A percentile compares a stretch with the other conserved stretches of the same genome.
phyloP scores from a whole-genome alignment of 2,797 vertebrate species.

The Benthosema pterotum region DNA sequence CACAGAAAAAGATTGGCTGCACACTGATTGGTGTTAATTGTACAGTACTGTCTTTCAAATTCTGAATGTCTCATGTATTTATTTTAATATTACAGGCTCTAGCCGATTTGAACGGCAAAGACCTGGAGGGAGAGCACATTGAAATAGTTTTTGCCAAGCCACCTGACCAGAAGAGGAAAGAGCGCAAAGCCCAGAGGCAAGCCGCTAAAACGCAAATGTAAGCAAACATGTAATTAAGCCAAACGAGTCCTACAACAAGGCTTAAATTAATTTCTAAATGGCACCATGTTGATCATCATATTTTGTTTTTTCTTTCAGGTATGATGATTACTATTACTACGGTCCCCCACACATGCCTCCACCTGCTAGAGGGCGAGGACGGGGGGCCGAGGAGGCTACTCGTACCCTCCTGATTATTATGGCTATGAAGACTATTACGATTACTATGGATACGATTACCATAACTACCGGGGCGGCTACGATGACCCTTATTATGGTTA shows the following conservation, averaged over 20 bases:
- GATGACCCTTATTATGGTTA: constrained; percentile 99
- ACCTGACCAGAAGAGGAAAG: constrained; percentile 99
- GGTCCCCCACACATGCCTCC: constrained; percentile 96
- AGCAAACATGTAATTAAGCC: constrained; percentile 57
- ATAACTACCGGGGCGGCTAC: constrained; percentile 98
- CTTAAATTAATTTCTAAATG: too few species aligned
- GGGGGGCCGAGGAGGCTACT: constrained; percentile 92
- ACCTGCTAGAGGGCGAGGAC: constrained; percentile 93
- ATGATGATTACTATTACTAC: constrained; percentile 99
- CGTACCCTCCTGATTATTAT: constrained; percentile 97
- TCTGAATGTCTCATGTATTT: constrained; percentile 19
- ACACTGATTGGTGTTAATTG: too few species aligned
- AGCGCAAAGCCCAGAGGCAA: constrained; percentile 98
- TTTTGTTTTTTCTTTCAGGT: constrained; percentile 78
- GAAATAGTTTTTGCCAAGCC: constrained; percentile 99
- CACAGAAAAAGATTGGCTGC: too few species aligned
- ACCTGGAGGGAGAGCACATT: constrained; percentile 96
- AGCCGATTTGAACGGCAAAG: constrained; percentile 98
- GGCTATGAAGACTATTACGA: constrained; percentile 99
- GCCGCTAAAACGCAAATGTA: constrained; percentile 98
- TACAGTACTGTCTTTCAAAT: neutral
- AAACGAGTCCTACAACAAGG: neutral
- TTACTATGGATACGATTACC: constrained; percentile 99
- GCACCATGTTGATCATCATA: too few species aligned
- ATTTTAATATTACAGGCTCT: constrained; percentile 84